Percentiles rank a stretch among this genome's conserved stretches.
Conservation (phyloP, 1,140 invertebrate genomes). For the Olivierus martensii region DNA sequence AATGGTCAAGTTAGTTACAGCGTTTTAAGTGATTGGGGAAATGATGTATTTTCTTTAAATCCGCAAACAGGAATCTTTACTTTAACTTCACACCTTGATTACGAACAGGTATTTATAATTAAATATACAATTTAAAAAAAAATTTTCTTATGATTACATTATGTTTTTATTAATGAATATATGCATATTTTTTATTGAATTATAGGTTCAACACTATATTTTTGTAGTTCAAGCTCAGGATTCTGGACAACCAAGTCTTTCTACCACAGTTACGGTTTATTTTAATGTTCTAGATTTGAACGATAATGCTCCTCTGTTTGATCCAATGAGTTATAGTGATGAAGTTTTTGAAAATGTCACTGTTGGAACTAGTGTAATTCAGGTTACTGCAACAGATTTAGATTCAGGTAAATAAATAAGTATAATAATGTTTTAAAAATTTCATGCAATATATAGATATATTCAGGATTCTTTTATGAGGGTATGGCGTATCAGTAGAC, state of each 20-base stretch:
- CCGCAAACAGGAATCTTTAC: constrained; percentile 78
- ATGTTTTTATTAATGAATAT: constrained; percentile 19
- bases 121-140: constrained; percentile 3
- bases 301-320: constrained; percentile 85
- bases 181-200: constrained; percentile 4
- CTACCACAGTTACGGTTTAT: constrained; percentile 78
- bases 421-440: too few species aligned
- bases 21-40: constrained; percentile 83
- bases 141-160: constrained; percentile 1
- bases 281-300: constrained; percentile 89
- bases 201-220: constrained; percentile 83
- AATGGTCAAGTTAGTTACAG: constrained; percentile 80
- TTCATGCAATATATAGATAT: too few species aligned
- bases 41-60: constrained; percentile 84
- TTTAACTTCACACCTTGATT: constrained; percentile 71
- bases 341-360: constrained; percentile 77
- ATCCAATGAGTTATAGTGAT: constrained; percentile 72
- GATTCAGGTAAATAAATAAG: constrained; percentile 62
- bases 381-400: constrained; percentile 73
- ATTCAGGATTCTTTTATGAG: too few species aligned
- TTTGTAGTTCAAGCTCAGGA: constrained; percentile 83
- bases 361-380: constrained; percentile 58
- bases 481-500: too few species aligned
- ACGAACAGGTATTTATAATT: constrained; percentile 60
- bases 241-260: constrained; percentile 68